Percentiles rank a stretch among this genome's conserved stretches.
phyloP scores from a whole-genome alignment of 1,140 invertebrate genomes.

The Musca domestica region DNA sequence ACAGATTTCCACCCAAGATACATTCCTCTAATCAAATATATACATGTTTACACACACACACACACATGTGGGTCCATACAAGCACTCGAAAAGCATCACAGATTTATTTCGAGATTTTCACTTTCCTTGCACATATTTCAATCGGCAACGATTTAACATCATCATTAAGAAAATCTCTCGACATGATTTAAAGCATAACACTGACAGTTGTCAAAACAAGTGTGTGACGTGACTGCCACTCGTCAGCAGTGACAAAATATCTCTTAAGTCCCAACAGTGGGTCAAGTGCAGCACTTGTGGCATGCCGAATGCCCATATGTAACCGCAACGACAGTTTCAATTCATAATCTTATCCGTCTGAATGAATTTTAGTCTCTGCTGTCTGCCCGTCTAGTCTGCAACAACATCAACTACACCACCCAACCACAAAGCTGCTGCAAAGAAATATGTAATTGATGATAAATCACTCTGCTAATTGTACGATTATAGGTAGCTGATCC shows the following conservation, averaged over 20 bases:
- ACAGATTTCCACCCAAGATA: too few relatives aligned
- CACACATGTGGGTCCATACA: too few relatives aligned
- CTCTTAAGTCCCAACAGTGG: too few relatives aligned
- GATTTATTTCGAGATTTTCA: neutral
- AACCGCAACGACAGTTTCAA: neutral
- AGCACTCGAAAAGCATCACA: too few relatives aligned
- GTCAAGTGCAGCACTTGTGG: constrained; percentile 1
- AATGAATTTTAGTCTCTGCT: too few relatives aligned
- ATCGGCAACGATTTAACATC: constrained; percentile 2
- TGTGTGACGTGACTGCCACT: neutral
- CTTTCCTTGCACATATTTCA: neutral
- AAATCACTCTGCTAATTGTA: constrained; percentile 13
- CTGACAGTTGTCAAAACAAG: constrained; percentile 10
- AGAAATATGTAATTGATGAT: constrained; percentile 5
- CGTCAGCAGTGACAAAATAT: neutral
- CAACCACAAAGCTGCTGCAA: neutral
- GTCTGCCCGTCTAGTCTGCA: too few relatives aligned
- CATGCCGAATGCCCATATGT: neutral
- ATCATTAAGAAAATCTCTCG: neutral
- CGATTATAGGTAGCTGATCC: neutral
- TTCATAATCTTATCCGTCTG: too few relatives aligned
- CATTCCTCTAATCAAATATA: too few relatives aligned
- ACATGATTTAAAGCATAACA: constrained; percentile 13
- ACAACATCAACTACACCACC: too few relatives aligned
- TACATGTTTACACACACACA: too few relatives aligned